Percentiles rank a stretch among this genome's conserved stretches.
Conservation (phyloP, 2,113 vertebrate genomes). For the Pseudopipra pipra region DNA sequence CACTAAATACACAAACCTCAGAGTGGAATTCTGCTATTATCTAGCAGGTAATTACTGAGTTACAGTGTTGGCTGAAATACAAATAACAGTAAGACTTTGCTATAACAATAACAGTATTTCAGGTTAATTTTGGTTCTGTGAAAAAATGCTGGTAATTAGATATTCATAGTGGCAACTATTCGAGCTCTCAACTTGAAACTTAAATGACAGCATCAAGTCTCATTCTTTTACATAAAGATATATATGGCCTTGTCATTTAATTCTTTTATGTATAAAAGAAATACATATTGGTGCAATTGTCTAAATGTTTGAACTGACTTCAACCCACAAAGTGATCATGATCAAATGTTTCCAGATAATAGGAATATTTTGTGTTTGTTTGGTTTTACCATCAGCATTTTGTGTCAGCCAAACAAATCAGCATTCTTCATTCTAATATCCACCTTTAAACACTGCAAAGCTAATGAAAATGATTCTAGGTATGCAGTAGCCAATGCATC, state of each 20-base stretch:
- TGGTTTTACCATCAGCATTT: not conserved
- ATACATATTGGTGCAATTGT: not conserved
- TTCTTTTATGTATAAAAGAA: not conserved
- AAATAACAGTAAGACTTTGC: not conserved
- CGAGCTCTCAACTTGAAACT: not conserved
- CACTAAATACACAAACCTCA: not conserved
- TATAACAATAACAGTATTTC: not conserved
- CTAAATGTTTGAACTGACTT: not conserved
- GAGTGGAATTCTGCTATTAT: not conserved
- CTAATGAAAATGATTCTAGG: not conserved
- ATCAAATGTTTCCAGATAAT: not conserved
- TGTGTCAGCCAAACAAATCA: not conserved
- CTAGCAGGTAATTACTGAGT: not conserved
- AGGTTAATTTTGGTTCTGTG: not conserved
- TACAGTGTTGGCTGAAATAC: not conserved
- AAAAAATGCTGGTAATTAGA: not conserved
- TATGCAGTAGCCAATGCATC: not conserved
- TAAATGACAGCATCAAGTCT: not conserved
- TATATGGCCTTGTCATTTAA: not conserved
- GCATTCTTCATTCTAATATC: not conserved
- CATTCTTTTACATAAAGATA: not conserved
- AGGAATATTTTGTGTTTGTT: not conserved
- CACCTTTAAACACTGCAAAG: not conserved
- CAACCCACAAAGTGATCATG: not conserved
- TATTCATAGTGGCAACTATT: not conserved